Percentiles rank a stretch among this genome's conserved stretches.
These are phyloP conservation scores for Theristicus caerulescens DNA, from an alignment of 2,113 vertebrate species.

Conservation along the genomic window DNA sequence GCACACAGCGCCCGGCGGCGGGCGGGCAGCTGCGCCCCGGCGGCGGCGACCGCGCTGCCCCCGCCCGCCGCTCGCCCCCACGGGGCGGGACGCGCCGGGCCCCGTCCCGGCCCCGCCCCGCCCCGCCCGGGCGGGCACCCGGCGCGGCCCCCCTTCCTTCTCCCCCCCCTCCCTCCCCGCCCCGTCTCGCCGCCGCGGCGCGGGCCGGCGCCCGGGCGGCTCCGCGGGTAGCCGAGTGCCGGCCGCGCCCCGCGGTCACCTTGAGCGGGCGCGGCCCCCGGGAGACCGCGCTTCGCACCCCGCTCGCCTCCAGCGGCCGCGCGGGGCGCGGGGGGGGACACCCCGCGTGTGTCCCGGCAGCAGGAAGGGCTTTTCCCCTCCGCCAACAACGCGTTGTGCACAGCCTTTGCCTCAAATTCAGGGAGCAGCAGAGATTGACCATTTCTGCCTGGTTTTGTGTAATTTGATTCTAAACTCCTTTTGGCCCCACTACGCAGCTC, in stretches of 20 bases:
- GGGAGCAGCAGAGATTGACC: background rate
- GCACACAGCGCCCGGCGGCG: background rate
- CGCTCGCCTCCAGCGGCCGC: background rate
- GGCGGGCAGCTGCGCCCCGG: background rate
- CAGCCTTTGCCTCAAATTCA: background rate
- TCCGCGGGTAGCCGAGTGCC: accelerated
- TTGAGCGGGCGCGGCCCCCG: background rate
- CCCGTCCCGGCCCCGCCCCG: background rate
- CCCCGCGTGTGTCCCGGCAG: background rate
- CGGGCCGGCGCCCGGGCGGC: too few species aligned
- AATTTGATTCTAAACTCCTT: background rate
- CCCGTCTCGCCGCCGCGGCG: too few species aligned
- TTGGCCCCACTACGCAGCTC: background rate
- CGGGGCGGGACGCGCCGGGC: background rate
- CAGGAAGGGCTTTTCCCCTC: accelerated
- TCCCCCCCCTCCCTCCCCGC: too few species aligned
- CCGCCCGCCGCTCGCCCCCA: background rate
- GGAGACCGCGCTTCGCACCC: background rate
- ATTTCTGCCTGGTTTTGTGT: background rate
- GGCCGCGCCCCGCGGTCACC: background rate
- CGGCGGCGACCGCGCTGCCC: background rate
- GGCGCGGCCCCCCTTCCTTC: background rate
- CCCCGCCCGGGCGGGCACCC: background rate
- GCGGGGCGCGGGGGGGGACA: background rate
- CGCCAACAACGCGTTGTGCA: accelerated